A percentile compares a stretch with the other conserved stretches of the same genome.
Conservation (phyloP, 2,113 vertebrate genomes). For the Poeciliopsis occidentalis region DNA sequence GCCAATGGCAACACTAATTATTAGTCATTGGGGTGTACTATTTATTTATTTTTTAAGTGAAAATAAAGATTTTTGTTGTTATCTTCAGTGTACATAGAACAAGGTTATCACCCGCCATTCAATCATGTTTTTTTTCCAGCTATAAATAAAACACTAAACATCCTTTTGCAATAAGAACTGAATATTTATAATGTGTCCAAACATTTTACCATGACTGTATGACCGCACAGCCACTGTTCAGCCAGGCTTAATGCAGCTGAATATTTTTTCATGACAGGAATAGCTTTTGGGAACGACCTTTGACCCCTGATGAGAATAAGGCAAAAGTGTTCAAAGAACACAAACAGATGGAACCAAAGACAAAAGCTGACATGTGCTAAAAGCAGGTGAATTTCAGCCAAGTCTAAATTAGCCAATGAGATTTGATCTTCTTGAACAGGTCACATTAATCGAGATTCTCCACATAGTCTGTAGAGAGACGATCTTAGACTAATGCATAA, state of each 20-base stretch:
- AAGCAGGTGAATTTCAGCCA: background rate
- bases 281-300: background rate
- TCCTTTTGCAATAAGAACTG: background rate
- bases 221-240: no score
- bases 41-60: background rate
- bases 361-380: background rate
- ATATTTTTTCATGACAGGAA: no score
- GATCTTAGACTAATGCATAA: background rate
- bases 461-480: background rate
- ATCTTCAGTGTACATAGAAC: background rate
- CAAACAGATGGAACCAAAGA: background rate
- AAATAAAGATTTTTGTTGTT: background rate
- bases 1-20: no score
- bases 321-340: background rate
- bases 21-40: background rate
- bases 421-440: background rate
- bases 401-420: background rate
- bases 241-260: no score
- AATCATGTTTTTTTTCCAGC: background rate
- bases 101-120: background rate
- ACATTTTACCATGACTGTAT: no score
- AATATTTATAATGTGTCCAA: no score
- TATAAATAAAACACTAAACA: background rate
- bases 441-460: background rate
- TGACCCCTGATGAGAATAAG: background rate